Percentiles rank a stretch among this genome's conserved stretches.
Conservation (phyloP, 2,888 invertebrate genomes). For the Ophonus ardosiacus region DNA sequence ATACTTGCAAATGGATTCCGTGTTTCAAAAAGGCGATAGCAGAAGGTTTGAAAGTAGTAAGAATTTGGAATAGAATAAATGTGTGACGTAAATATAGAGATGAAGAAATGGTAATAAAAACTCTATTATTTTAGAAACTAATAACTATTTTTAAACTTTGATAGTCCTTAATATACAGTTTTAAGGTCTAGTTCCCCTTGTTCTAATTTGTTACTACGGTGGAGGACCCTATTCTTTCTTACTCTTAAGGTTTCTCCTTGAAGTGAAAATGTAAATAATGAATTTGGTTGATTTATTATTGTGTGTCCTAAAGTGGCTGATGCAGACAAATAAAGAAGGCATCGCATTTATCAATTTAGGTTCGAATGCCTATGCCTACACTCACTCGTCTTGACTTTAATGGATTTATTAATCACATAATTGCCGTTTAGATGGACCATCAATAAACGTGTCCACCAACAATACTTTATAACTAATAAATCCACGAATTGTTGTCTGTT, state of each 20-base stretch:
- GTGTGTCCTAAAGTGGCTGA: conserved; percentile 18
- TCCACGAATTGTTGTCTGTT: conserved; percentile 37
- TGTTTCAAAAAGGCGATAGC: too few relatives aligned
- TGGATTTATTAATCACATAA: conserved; percentile 64
- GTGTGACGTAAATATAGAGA: too few relatives aligned
- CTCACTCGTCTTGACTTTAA: conserved; percentile 52
- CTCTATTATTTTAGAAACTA: too few relatives aligned
- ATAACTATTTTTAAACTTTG: too few relatives aligned
- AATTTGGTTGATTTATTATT: conserved; percentile 16
- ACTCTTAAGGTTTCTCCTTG: not conserved
- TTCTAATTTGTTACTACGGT: too few relatives aligned
- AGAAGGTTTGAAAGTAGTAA: too few relatives aligned
- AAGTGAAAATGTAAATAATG: conserved; percentile 34
- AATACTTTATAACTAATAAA: conserved; percentile 59
- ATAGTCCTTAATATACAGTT: too few relatives aligned
- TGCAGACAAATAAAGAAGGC: conserved; percentile 60
- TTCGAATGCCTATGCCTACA: conserved; percentile 32
- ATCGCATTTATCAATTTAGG: conserved; percentile 60
- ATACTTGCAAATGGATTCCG: too few relatives aligned
- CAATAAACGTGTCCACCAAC: conserved; percentile 63
- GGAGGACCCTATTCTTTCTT: not conserved
- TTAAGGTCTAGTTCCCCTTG: too few relatives aligned
- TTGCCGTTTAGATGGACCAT: conserved; percentile 60
- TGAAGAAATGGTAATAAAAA: too few relatives aligned
- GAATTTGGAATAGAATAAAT: too few relatives aligned